These are phyloP conservation scores for Diacarnus erythraeanus DNA, from an alignment of 37 sponge, comb jelly and placozoan genomes.

Conservation along the genomic window DNA sequence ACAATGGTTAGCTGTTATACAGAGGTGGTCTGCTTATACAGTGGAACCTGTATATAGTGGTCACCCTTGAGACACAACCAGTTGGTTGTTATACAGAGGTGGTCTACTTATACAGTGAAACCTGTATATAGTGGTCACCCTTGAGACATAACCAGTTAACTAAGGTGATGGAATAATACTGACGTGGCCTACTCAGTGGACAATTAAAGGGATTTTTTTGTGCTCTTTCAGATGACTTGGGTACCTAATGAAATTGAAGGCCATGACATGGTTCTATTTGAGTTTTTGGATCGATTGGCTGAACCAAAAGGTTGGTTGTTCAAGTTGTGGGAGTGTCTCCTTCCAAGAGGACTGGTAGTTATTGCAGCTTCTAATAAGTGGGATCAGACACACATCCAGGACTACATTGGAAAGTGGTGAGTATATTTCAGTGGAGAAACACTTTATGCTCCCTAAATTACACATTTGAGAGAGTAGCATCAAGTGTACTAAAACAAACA, in stretches of 20 bases:
- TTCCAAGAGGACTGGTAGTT: slow-evolving; percentile 37
- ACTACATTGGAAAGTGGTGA: slow-evolving; percentile 66
- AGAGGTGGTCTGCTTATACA: no score
- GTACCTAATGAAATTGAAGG: slow-evolving; percentile 72
- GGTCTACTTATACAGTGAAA: no score
- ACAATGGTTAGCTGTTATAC: no score
- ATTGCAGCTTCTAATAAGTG: slow-evolving; percentile 52
- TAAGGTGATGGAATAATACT: no score
- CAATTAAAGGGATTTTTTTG: no score
- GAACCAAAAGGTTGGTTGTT: slow-evolving; percentile 71
- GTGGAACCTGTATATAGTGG: no score
- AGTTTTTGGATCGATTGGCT: slow-evolving; percentile 62
- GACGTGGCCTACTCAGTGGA: no score
- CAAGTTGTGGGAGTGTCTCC: slow-evolving; percentile 76
- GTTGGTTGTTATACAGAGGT: no score
- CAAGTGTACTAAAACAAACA: background rate
- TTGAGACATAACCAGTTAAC: no score
- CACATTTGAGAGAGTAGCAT: background rate
- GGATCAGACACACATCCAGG: slow-evolving; percentile 9
- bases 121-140: no score
- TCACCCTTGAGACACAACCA: no score
- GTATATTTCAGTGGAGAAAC: background rate
- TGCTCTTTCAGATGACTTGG: slow-evolving; percentile 75
- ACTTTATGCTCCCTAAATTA: background rate
- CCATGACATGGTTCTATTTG: slow-evolving; percentile 56